These are phyloP conservation scores for Diceros bicornis DNA, from an alignment of 2,797 vertebrate species.

Conservation along the genomic window DNA sequence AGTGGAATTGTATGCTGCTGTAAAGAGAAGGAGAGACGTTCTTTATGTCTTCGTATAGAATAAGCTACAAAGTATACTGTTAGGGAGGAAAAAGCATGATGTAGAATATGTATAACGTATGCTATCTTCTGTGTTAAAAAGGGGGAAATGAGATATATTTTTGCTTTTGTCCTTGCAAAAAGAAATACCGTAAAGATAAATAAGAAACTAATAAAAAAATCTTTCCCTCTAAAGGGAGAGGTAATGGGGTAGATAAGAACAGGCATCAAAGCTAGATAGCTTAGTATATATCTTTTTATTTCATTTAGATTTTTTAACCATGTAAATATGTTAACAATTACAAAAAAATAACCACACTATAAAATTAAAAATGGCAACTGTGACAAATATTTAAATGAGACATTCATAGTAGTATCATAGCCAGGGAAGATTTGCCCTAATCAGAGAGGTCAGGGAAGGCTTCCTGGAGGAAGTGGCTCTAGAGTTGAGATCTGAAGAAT, in stretches of 20 bases:
- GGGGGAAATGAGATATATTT: not conserved
- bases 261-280: not conserved
- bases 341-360: not conserved
- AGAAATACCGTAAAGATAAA: not conserved
- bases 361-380: not conserved
- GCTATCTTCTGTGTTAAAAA: not conserved
- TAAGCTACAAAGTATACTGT: not conserved
- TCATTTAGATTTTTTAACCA: not conserved
- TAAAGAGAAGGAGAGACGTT: not conserved
- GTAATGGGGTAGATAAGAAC: not conserved
- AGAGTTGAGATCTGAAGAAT: not conserved
- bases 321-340: not conserved
- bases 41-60: not conserved
- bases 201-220: not conserved
- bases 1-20: not conserved
- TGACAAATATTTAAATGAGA: not conserved
- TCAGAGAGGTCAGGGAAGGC: not conserved
- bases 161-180: constrained; percentile 27
- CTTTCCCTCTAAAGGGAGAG: not conserved
- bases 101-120: not conserved
- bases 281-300: not conserved
- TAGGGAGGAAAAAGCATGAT: not conserved
- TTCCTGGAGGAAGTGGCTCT: constrained; percentile 23
- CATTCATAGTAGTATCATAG: not conserved
- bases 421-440: not conserved